phyloP scores from a whole-genome alignment of 92 coral and sea anemone genomes.

The Epizoanthus stellaris region DNA sequence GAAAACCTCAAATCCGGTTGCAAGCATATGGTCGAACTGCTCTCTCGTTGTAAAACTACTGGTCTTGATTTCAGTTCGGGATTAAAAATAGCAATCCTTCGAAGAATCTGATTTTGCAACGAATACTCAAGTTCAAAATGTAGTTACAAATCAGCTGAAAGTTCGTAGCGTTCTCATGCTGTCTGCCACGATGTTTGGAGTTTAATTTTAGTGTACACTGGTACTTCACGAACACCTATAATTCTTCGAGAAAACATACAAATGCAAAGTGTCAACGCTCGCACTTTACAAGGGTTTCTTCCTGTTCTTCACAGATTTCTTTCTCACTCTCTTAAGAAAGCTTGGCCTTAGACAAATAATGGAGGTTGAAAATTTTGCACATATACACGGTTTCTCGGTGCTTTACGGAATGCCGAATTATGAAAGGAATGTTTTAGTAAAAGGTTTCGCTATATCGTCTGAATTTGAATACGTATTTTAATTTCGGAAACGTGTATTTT shows the following conservation, averaged over 20 bases:
- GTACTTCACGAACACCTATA: background rate
- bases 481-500: too few relatives aligned
- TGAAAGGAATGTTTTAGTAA: conserved; percentile 18
- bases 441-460: background rate
- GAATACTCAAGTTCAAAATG: background rate
- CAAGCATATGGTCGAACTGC: too few relatives aligned
- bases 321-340: background rate
- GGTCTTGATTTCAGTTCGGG: background rate
- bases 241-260: background rate
- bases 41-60: background rate
- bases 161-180: background rate
- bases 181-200: background rate
- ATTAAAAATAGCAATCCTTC: background rate
- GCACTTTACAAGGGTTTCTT: too few relatives aligned
- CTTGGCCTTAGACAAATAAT: background rate
- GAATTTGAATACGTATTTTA: conserved; percentile 5
- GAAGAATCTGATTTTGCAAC: conserved; percentile 1
- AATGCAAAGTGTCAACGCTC: too few relatives aligned
- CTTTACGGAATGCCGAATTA: conserved; percentile 2
- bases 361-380: background rate
- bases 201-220: background rate
- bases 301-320: background rate
- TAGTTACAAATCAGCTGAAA: background rate
- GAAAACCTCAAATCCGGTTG: background rate
- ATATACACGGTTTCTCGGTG: conserved; percentile 29